Conservation (phyloP, 2,888 invertebrate genomes). For the Xylota sylvarum region DNA sequence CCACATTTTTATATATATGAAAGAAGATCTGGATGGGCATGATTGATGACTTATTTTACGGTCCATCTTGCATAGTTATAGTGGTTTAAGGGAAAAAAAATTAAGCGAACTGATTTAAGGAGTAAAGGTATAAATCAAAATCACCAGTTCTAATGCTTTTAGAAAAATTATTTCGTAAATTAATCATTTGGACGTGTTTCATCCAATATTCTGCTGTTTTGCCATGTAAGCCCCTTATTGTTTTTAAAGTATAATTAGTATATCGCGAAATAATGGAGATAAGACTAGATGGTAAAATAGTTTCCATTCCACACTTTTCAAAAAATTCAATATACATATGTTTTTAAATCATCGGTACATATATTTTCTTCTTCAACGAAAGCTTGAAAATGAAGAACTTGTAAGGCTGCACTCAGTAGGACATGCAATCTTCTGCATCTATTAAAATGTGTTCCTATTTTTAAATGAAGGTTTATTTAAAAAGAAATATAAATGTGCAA, state of each 20-base stretch:
- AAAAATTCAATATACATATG: not conserved
- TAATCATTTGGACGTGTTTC: not conserved
- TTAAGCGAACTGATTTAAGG: not conserved
- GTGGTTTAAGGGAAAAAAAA: not conserved
- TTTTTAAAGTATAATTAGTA: not conserved
- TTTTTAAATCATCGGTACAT: not conserved
- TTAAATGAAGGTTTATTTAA: not conserved
- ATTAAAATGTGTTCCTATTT: not conserved
- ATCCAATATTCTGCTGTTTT: slow-evolving; percentile 5
- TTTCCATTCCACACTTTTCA: no score
- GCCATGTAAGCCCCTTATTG: no score
- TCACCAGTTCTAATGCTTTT: not conserved
- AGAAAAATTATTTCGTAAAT: not conserved
- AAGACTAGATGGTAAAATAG: no score
- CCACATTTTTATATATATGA: no score
- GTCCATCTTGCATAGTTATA: not conserved
- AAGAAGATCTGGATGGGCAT: no score
- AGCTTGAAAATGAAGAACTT: not conserved
- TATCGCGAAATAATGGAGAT: no score
- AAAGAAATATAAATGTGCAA: slow-evolving; percentile 2
- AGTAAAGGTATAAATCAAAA: not conserved
- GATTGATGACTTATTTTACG: no score
- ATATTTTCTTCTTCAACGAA: not conserved
- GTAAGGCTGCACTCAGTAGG: not conserved
- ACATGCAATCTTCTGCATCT: not conserved